Base-by-base conservation (phyloP, 2,113 vertebrate genomes). In the Oryzias javanicus region DNA sequence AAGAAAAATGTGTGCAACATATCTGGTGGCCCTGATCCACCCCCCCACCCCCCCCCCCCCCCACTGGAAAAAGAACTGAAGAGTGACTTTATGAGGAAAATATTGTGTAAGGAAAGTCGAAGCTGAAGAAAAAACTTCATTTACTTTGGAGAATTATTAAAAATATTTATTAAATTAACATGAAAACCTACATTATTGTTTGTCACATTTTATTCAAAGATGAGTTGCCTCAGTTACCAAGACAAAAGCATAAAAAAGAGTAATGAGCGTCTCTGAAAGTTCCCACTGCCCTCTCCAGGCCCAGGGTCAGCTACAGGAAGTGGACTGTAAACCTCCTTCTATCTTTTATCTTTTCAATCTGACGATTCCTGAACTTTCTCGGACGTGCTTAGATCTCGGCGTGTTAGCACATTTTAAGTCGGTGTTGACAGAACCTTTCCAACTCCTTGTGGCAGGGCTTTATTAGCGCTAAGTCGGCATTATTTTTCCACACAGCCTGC, bases 241-340 rank as follows among this genome's bases (percentile, higher is more conserved):
- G 50, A n/a, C 25, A n/a, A 3, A 42, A n/a, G 14, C 5, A 4
- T 42, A 15, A 18, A 22, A 10, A 22, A 14, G 7, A 0, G 18
- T 4, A 14, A 6, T 15, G 10, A 35, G 35, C 8, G 35, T 35
- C 35, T 35, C 8, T 12, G 10, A 35, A 35, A 12, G 35, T 76
- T 84, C 71, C 70, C 76, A 72, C 59, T 55, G 25, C 13, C 55
- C 42, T 59, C 47, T 2, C 8, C 40, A 10, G 49, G 62, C 52
- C 4, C 49, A 27, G 27, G 46, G 52, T 46, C 40, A 54, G 18
- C 13, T 18, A 45, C 49, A 60, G 56, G 68, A 82, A 54, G 47
- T 15, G 4, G 55, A 42, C 25, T 8, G 44, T 15, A 4, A 42
- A 3, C 42, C 29, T 17, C 4, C 49, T 27, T 61, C 40, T 1